Base-by-base conservation (phyloP, 2,113 vertebrate genomes). In the Seriola dumerili region DNA sequence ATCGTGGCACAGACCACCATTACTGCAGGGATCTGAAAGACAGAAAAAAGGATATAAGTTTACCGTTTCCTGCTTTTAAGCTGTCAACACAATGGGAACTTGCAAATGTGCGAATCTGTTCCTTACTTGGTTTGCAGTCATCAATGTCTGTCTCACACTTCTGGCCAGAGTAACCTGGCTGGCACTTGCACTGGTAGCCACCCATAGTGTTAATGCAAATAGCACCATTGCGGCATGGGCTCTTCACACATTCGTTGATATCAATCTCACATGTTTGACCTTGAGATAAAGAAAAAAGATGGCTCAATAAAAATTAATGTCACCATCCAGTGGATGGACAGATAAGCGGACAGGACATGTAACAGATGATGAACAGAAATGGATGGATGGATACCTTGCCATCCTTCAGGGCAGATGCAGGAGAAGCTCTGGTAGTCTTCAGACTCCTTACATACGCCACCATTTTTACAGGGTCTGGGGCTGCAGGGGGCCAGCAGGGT, bases 231-330 rank as follows among this genome's bases (percentile, higher is more conserved):
- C 90, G 95, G 58, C 98, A 99, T 0, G 98, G 97, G 86, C 92
- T 97, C 91, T 97, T 98, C 81, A 99, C 97, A 0, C 98, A 99
- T 80, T 99, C 98, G 0, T 99, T 99, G 91, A 99, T 95, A 68
- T 99, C 98, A 0, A 98, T 91, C 92, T 99, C 97, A 0, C 98
- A 99, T 4, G 97, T 99, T 93, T 99, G 98, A 55, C 98, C 98
- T 99, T 59, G 21, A 59, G 70, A 42, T 8, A n/a, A 63, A 76
- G 36, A 59, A 36, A 48, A 66, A 50, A 54, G 34, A 48, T 1
- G 29, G 29, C 67, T 21, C 8, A 50, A n/a, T 12, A 25, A n/a
- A 58, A 5, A 14, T 55, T 17, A 9, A 3, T 42, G 21, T 58
- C 8, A 57, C 23, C 57, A n/a, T 36, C 9, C 5, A 32, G 50